Percentiles rank a stretch among this genome's conserved stretches.
phyloP scores from a whole-genome alignment of 1,140 invertebrate genomes.

The Diploscapter pachys region DNA sequence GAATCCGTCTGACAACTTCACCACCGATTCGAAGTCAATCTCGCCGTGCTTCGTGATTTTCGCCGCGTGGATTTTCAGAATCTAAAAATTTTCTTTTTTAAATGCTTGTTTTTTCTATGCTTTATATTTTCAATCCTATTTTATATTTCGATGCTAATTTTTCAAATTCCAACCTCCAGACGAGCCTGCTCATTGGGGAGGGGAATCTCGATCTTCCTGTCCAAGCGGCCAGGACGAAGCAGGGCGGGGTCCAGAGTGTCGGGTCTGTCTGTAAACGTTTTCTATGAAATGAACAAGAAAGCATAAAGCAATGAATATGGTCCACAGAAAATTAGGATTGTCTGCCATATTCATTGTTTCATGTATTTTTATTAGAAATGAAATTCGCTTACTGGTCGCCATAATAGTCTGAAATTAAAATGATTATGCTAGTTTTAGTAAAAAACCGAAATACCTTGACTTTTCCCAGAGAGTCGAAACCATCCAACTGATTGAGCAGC shows the following conservation, averaged over 20 bases:
- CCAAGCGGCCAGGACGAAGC: conserved; percentile 76
- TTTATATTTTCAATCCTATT: too few species aligned
- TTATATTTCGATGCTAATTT: too few species aligned
- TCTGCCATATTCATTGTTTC: too few species aligned
- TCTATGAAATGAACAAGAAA: too few species aligned
- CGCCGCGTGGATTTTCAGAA: conserved; percentile 88
- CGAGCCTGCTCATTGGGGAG: conserved; percentile 92
- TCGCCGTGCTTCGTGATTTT: conserved; percentile 97
- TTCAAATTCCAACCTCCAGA: conserved; percentile 41
- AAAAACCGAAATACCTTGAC: conserved; percentile 69
- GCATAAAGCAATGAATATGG: too few species aligned
- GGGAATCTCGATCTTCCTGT: conserved; percentile 98
- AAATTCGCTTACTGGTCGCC: conserved; percentile 59
- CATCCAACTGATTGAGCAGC: conserved; percentile 98
- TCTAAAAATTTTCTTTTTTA: too few species aligned
- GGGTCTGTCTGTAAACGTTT: conserved; percentile 72
- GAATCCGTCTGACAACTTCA: conserved; percentile 96
- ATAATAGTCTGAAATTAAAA: conserved; percentile 20
- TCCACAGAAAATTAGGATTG: too few species aligned
- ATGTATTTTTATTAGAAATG: too few species aligned
- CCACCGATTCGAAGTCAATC: conserved; percentile 89
- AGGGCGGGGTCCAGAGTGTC: conserved; percentile 95
- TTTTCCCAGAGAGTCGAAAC: conserved; percentile 95
- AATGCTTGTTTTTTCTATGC: too few species aligned
- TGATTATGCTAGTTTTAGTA: background rate